These are phyloP conservation scores for Cervus canadensis DNA, from an alignment of 2,113 vertebrate genomes.

Conservation along the genomic window DNA sequence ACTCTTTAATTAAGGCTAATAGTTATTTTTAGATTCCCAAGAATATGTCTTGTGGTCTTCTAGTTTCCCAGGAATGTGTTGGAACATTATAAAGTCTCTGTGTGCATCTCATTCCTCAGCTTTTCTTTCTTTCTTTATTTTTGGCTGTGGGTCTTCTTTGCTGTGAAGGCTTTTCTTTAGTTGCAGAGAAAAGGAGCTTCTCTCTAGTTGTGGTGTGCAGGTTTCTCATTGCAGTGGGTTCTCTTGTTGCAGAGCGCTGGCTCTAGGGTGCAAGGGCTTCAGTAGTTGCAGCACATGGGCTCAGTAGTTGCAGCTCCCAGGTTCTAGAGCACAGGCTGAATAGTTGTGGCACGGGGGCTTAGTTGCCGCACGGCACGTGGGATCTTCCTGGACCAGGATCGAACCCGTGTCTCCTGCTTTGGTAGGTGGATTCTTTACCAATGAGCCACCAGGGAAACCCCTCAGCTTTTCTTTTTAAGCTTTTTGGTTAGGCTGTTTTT, in stretches of 20 bases:
- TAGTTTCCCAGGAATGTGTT: neutral
- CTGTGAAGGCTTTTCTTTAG: neutral
- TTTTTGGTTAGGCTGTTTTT: neutral
- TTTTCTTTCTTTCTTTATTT: neutral
- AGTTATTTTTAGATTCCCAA: neutral
- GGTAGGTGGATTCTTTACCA: neutral
- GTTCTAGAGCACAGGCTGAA: neutral
- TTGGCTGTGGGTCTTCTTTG: neutral
- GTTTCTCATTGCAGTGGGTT: neutral
- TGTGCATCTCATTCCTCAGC: neutral
- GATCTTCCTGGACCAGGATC: neutral
- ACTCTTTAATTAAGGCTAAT: neutral
- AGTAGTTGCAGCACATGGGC: neutral
- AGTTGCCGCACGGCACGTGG: neutral
- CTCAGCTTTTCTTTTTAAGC: neutral
- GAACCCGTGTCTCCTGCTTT: neutral
- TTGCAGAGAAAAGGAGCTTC: neutral
- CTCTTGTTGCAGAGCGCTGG: neutral
- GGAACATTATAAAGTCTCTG: neutral
- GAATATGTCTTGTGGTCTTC: neutral
- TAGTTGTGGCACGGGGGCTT: neutral
- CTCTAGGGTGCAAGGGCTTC: neutral
- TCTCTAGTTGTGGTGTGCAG: accelerated
- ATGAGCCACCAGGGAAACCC: neutral
- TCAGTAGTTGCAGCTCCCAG: neutral